phyloP scores from a whole-genome alignment of 2,888 invertebrate genomes.

The Luperina nickerlii region DNA sequence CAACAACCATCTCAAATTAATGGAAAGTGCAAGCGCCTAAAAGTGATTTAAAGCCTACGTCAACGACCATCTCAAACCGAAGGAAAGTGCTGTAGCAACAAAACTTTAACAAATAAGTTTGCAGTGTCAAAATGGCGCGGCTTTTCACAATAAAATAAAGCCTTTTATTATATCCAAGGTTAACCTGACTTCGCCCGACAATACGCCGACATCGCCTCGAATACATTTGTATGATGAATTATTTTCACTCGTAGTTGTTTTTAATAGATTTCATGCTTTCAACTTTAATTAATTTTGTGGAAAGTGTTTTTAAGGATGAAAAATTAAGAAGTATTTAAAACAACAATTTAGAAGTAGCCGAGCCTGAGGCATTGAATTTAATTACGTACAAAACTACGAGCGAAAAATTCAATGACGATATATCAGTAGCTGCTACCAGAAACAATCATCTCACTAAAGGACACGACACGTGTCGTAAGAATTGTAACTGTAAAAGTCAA shows the following conservation, averaged over 20 bases:
- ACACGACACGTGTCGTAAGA: not conserved
- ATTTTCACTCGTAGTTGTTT: constrained; percentile 46
- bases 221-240: constrained; percentile 63
- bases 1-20: constrained; percentile 39
- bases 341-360: not conserved
- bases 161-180: constrained; percentile 55
- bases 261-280: constrained; percentile 55
- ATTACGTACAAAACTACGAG: not conserved
- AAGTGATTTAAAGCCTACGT: constrained; percentile 8
- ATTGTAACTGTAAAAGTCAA: not conserved
- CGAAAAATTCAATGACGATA: not conserved
- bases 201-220: constrained; percentile 28
- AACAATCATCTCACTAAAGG: not conserved
- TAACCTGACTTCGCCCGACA: constrained; percentile 39
- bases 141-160: constrained; percentile 38
- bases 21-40: constrained; percentile 23
- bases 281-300: constrained; percentile 51
- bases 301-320: constrained; percentile 33
- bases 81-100: constrained; percentile 21
- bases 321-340: constrained; percentile 26
- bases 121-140: constrained; percentile 40
- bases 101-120: constrained; percentile 38
- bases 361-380: not conserved
- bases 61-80: constrained; percentile 37
- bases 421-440: not conserved